phyloP scores from a whole-genome alignment of 2,888 invertebrate species.

The Atherix ibis region DNA sequence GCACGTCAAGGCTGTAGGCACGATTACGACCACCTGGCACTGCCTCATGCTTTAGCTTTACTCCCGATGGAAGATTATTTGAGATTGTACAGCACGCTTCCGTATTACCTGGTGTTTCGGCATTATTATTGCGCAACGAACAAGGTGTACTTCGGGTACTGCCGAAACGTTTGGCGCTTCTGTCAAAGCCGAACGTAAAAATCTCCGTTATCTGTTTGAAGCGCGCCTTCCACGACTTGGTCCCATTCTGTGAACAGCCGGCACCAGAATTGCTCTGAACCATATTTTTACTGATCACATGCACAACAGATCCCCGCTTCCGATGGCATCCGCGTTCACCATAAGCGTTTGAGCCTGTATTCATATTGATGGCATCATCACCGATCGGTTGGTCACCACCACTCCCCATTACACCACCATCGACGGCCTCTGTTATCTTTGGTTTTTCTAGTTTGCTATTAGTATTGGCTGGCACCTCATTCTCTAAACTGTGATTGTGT shows the following conservation, averaged over 20 bases:
- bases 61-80: slow-evolving; percentile 22
- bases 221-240: slow-evolving; percentile 26
- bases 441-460: slow-evolving; percentile 3
- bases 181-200: slow-evolving; percentile 31
- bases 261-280: slow-evolving; percentile 9
- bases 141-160: slow-evolving; percentile 27
- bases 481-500: slow-evolving; percentile 24
- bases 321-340: slow-evolving; percentile 5
- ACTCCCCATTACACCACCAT: slow-evolving; percentile 5
- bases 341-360: slow-evolving; percentile 7
- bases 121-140: slow-evolving; percentile 22
- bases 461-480: slow-evolving; percentile 10
- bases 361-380: slow-evolving; percentile 16
- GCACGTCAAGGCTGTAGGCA: slow-evolving; percentile 32
- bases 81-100: slow-evolving; percentile 28
- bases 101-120: slow-evolving; percentile 11
- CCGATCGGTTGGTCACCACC: slow-evolving; percentile 11
- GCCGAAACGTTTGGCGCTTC: slow-evolving; percentile 24
- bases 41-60: slow-evolving; percentile 18
- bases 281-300: slow-evolving; percentile 2
- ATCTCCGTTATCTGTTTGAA: slow-evolving; percentile 32
- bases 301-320: slow-evolving; percentile 1
- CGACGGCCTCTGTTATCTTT: slow-evolving; percentile 12
- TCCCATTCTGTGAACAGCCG: slow-evolving; percentile 12
- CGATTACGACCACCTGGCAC: slow-evolving; percentile 22